A percentile compares a stretch with the other conserved stretches of the same genome.
Conservation (phyloP, 2,113 vertebrate species). For the Nematolebias whitei region DNA sequence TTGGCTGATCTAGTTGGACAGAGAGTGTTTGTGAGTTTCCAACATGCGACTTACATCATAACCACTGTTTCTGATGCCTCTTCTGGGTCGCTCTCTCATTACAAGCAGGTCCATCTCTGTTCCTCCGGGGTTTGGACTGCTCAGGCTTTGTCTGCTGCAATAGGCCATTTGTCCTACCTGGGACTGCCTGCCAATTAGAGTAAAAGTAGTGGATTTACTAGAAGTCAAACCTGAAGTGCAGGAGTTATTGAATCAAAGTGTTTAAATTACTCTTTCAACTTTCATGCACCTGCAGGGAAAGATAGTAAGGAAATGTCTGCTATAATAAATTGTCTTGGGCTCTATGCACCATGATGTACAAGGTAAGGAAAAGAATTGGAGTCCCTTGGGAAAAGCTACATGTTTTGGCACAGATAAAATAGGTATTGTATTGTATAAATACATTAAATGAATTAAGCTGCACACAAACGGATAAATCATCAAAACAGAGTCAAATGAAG, state of each 20-base stretch:
- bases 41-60: constrained; percentile 88
- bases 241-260: constrained; percentile 23
- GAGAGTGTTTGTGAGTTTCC: background rate
- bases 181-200: constrained; percentile 83
- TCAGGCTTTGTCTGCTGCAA: constrained; percentile 95
- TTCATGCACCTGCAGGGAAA: constrained; percentile 17
- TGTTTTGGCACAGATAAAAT: background rate
- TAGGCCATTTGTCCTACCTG: constrained; percentile 88
- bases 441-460: constrained; percentile 2
- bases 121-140: constrained; percentile 95
- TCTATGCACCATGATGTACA: constrained; percentile 20
- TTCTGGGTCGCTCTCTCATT: constrained; percentile 92
- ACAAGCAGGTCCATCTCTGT: constrained; percentile 99
- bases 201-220: constrained; percentile 30
- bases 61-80: constrained; percentile 95
- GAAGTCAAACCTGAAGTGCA: constrained; percentile 32
- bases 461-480: constrained; percentile 13
- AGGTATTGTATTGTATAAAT: background rate
- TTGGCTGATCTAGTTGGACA: constrained; percentile 1
- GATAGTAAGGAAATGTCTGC: background rate
- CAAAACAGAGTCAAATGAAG: background rate
- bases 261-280: constrained; percentile 24
- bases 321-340: constrained; percentile 2
- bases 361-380: background rate
- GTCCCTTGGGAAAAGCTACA: background rate